Conservation (phyloP, 2,888 invertebrate genomes). For the Cheilosia vernalis region DNA sequence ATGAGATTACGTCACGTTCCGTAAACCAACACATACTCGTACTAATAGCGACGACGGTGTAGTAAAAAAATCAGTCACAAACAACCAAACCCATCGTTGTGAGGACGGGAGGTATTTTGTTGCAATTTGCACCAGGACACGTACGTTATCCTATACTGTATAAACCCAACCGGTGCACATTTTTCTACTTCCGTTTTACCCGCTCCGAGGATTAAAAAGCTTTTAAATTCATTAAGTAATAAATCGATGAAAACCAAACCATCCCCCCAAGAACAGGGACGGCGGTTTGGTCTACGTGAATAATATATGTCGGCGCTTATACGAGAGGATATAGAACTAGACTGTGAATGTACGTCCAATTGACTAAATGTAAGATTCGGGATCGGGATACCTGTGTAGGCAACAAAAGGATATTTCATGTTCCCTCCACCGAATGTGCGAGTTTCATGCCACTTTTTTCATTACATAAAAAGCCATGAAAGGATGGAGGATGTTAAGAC, state of each 20-base stretch:
- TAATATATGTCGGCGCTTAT: not conserved
- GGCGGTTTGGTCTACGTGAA: not conserved
- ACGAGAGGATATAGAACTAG: not conserved
- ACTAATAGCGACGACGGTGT: slow-evolving; percentile 14
- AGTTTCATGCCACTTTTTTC: not conserved
- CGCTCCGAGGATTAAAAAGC: slow-evolving; percentile 71
- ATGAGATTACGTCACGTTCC: slow-evolving; percentile 64
- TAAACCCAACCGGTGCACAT: slow-evolving; percentile 43
- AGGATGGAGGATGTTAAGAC: slow-evolving; percentile 13
- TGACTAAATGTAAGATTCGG: slow-evolving; percentile 36
- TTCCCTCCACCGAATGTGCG: slow-evolving; percentile 10
- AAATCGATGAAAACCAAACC: slow-evolving; percentile 64
- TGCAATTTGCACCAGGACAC: slow-evolving; percentile 32
- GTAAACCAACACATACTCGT: slow-evolving; percentile 46
- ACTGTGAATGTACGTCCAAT: slow-evolving; percentile 28
- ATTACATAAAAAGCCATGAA: slow-evolving; percentile 47
- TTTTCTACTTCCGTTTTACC: slow-evolving; percentile 33
- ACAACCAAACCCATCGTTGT: not conserved
- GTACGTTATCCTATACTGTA: slow-evolving; percentile 24
- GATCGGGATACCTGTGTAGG: not conserved
- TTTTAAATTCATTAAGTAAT: slow-evolving; percentile 74
- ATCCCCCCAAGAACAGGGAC: not conserved
- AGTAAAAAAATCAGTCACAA: slow-evolving; percentile 54
- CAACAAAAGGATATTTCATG: slow-evolving; percentile 54
- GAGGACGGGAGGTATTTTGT: slow-evolving; percentile 32